A percentile compares a stretch with the other conserved stretches of the same genome.
phyloP scores from a whole-genome alignment of 2,113 vertebrate species.

The Pomatorhinus ruficollis region DNA sequence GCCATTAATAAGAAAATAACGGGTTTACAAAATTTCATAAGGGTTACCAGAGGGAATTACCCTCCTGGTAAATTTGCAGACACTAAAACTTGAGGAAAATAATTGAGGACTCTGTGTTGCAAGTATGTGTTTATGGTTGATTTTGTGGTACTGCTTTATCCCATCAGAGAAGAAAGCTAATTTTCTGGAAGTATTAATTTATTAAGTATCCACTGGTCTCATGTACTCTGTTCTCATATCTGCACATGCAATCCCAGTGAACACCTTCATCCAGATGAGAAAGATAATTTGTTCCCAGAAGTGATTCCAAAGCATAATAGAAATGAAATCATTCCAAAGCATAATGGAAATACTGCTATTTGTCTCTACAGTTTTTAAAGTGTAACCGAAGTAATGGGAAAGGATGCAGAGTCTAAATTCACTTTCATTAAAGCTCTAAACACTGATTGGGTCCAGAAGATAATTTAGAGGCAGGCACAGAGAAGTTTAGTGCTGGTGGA shows the following conservation, averaged over 20 bases:
- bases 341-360: not conserved
- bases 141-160: not conserved
- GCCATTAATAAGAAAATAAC: not conserved
- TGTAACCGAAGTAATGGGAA: not conserved
- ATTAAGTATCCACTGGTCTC: not conserved
- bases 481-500: not conserved
- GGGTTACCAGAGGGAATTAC: not conserved
- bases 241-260: not conserved
- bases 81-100: not conserved
- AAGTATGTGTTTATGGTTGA: not conserved
- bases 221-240: not conserved
- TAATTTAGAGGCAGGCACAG: not conserved
- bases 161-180: not conserved
- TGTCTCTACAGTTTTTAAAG: not conserved
- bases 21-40: not conserved
- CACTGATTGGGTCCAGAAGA: not conserved
- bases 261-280: not conserved
- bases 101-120: not conserved
- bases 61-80: not conserved
- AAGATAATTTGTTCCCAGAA: constrained; percentile 19
- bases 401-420: not conserved
- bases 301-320: not conserved
- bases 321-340: not conserved
- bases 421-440: constrained; percentile 27
- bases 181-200: not conserved